Base-by-base conservation (phyloP, 2,888 invertebrate genomes). In the Nipponacmea schrenckii region DNA sequence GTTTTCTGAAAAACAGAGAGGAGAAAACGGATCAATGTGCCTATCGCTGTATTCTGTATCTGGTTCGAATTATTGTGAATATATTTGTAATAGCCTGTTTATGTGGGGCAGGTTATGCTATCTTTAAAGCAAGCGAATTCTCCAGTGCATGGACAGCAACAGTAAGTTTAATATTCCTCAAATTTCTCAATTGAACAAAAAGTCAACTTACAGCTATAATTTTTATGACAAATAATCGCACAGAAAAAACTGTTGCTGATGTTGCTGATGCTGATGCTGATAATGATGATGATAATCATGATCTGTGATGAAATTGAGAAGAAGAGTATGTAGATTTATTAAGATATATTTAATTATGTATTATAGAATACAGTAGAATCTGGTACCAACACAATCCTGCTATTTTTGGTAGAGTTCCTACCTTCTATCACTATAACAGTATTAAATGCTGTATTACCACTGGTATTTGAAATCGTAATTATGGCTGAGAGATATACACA, bases 371-470 rank as follows among this genome's bases (percentile, higher is more conserved):
- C 46, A 15, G 71, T 62, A 1, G 73, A 46, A 26, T 31, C 64
- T 3, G 73, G 75, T 12, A 69, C 65, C 14, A 26, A 44, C 24
- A 8, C 0, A 24, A 56, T 56, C 10, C 62, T 76, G 63, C 31
- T 86, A 27, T 90, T 92, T 26, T 84, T 93, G 5, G 88, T 92
- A 44, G 93, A 94, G 86, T 95, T 93, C 83, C 87, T 94, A 1
- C 94, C 95, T 0, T 93, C 93, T 56, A 88, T 95, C 39, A 92
- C 92, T 56, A 94, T 95, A 71, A 94, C 94, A 0, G 91, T 91
- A 0, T 88, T 95, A 44, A 94, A 94, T 87, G 88, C 93, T 27
- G 88, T 93, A 0, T 91, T 95, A 0, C 95, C 95, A 20, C 74
- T 92, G 69, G 80, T 94, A 17, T 94, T 95, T 81, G 91, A 91